Percentiles rank a stretch among this genome's conserved stretches.
Evolutionary conservation across 2,113 vertebrate genomes (phyloP).

Genomic region (Sus scrofa): T2T-Sscrofa CM000812.6:267718501-267719000

Average conservation of each 20-base stretch:
- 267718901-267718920: background rate
- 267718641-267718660: slow-evolving; percentile 95
- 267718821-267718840: background rate
- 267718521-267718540: slow-evolving; percentile 98
- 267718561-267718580: slow-evolving; percentile 96
- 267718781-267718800: background rate
- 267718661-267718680: slow-evolving; percentile 96
- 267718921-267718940: background rate
- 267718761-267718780: background rate
- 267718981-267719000: background rate
- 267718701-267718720: slow-evolving; percentile 88
- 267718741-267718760: background rate
- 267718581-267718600: slow-evolving; percentile 97
- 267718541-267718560: slow-evolving; percentile 99
- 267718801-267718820: background rate
- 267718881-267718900: rapidly evolving
- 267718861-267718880: background rate
- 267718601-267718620: slow-evolving; percentile 97
- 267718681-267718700: slow-evolving; percentile 95
- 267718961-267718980: background rate
- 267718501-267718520: slow-evolving; percentile 94
- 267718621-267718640: slow-evolving; percentile 95
- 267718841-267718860: background rate
- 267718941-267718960: background rate
- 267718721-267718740: background rate